A percentile compares a stretch with the other conserved stretches of the same genome.
Conservation (phyloP, 1,140 invertebrate species). For the Hyposmocoma kahamanoa region DNA sequence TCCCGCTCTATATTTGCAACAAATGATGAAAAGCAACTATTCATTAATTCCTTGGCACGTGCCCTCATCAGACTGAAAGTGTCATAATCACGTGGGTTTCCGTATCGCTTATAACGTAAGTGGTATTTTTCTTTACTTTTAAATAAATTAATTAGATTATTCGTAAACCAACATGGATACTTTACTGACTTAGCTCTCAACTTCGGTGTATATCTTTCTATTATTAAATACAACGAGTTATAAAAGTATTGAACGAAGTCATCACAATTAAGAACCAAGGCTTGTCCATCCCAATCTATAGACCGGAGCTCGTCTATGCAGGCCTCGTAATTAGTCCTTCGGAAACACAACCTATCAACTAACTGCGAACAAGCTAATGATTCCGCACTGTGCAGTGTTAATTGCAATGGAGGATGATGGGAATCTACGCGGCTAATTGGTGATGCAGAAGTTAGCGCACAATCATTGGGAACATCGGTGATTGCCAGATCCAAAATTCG, state of each 20-base stretch:
- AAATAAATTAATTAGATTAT: slow-evolving; percentile 6
- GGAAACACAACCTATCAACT: background rate
- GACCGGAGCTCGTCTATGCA: background rate
- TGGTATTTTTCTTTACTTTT: slow-evolving; percentile 15
- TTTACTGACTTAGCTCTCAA: background rate
- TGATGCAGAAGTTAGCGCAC: background rate
- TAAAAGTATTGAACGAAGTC: background rate
- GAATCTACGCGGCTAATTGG: background rate
- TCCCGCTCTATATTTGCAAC: background rate
- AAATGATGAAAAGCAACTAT: background rate
- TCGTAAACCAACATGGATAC: slow-evolving; percentile 11
- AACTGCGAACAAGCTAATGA: background rate
- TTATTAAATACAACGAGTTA: background rate
- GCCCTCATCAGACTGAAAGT: slow-evolving; percentile 6
- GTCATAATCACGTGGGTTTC: slow-evolving; percentile 14
- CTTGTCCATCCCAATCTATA: background rate
- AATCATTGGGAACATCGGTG: background rate
- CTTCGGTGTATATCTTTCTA: background rate
- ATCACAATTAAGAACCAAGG: background rate
- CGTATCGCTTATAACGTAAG: slow-evolving; percentile 7
- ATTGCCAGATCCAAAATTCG: background rate
- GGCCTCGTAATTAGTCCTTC: background rate
- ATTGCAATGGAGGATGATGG: background rate
- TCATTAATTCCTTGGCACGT: background rate
- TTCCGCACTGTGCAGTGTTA: background rate